phyloP scores from a whole-genome alignment of 2,888 invertebrate genomes.

The Pteria penguin region DNA sequence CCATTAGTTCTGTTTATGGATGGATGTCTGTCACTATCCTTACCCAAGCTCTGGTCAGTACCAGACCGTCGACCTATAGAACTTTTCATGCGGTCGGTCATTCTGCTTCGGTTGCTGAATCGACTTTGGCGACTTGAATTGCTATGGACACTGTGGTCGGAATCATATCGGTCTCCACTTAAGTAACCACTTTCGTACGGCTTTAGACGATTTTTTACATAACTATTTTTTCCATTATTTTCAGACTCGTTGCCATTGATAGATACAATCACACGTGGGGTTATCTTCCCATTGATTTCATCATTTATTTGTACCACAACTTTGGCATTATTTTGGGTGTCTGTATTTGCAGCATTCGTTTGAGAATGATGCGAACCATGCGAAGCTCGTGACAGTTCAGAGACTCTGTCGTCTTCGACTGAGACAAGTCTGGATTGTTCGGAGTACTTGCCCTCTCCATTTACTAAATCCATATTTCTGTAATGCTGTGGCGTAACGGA shows the following conservation, averaged over 20 bases:
- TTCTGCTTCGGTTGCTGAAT: background rate
- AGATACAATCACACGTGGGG: constrained; percentile 21
- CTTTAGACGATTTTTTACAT: constrained; percentile 7
- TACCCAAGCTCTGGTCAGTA: background rate
- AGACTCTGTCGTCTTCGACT: background rate
- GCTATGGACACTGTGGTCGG: background rate
- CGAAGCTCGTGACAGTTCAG: background rate
- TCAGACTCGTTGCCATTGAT: constrained; percentile 8
- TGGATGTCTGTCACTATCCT: background rate
- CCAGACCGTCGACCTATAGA: background rate
- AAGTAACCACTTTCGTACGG: constrained; percentile 3
- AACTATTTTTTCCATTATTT: background rate
- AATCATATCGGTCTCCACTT: constrained; percentile 5
- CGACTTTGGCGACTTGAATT: constrained; percentile 7
- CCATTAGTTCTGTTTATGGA: background rate
- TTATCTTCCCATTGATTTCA: constrained; percentile 16
- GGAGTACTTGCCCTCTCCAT: background rate
- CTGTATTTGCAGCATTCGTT: background rate
- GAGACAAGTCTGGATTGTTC: background rate
- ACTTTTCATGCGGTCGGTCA: background rate
- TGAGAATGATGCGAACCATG: background rate
- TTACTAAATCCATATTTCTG: no score
- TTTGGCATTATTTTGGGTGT: background rate
- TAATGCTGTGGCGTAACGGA: no score
- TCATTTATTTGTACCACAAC: constrained; percentile 26